phyloP scores from a whole-genome alignment of 2,888 invertebrate genomes.

The Vandiemenella viatica region DNA sequence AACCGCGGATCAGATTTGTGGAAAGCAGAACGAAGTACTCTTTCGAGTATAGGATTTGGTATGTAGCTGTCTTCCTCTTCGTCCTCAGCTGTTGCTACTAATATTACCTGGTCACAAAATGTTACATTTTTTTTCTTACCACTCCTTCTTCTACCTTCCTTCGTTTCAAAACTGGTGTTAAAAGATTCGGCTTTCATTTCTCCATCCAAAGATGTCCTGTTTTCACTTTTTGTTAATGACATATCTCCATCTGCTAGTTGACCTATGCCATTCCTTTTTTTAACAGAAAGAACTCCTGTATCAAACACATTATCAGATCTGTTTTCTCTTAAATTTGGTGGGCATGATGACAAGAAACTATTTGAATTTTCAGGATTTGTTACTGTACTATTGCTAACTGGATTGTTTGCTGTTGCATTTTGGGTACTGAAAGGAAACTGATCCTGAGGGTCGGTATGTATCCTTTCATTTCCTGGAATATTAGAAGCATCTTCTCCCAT shows the following conservation, averaged over 20 bases:
- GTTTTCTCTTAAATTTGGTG: constrained; percentile 8
- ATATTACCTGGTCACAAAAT: constrained; percentile 84
- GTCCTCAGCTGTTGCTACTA: constrained; percentile 84
- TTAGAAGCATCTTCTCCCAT: not conserved
- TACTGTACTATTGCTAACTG: not conserved
- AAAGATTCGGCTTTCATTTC: not conserved
- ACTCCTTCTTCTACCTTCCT: constrained; percentile 37
- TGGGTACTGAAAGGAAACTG: not conserved
- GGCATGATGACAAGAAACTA: constrained; percentile 6
- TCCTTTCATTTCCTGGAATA: not conserved
- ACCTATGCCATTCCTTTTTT: constrained; percentile 7
- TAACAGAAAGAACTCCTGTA: constrained; percentile 7
- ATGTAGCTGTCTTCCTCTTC: constrained; percentile 82
- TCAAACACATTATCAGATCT: constrained; percentile 9
- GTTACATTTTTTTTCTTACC: constrained; percentile 86
- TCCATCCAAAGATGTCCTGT: not conserved
- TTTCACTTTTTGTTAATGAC: not conserved
- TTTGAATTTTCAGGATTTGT: not conserved
- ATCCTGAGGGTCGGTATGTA: not conserved
- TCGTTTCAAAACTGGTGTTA: constrained; percentile 26
- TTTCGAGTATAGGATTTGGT: constrained; percentile 77
- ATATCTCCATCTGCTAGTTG: not conserved
- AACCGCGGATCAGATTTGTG: constrained; percentile 39
- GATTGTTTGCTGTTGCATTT: not conserved
- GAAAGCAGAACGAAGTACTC: constrained; percentile 69